Evolutionary conservation across 37 sponge, comb jelly and placozoan genomes (phyloP), one percentile per base, ranked within the genome.

Genomic region (Crambe crambe): DNA sequence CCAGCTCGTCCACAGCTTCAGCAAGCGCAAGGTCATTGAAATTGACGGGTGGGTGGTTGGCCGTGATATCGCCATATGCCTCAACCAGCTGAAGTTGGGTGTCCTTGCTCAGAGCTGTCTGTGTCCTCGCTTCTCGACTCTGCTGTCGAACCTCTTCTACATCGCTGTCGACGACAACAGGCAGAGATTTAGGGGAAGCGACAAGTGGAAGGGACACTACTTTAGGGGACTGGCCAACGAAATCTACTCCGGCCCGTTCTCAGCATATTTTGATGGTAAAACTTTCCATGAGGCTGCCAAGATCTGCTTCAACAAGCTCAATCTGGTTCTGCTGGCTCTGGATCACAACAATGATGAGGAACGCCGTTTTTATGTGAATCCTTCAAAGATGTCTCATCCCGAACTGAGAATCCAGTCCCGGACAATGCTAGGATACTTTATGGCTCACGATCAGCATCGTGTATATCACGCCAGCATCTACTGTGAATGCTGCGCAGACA

Each of bases 51-150:
- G 86, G 89, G 68, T 68, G 15, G 27, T 56, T 5, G 61, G 44
- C 2, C 37, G 36, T 17, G 95, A 91, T 64, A 75, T 77, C 27
- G 89, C 86, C 26, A n/a, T 94, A 18, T 91, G 89, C 29, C 26
- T 88, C 18, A 82, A 58, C 42, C 89, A 91, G 67, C 80, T 89
- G 44, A 89, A 89, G 54, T 70, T 95, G n/a, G 94, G 94, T 1
- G 56, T 93, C 35, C 73, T 95, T 20, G 89, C 87, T 18, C 81
- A 86, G 42, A 93, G 77, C 42, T 92, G 90, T 42, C 40, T 81
- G 22, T 86, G 94, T 64, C 96, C 93, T 15, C 93, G 96, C 12
- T 76, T 92, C 43, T 92, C 94, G 15, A 89, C 96, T n/a, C 66
- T 92, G 6, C 40, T 95, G 17, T 47, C 82, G 32, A 95, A 95